Percentiles rank a stretch among this genome's conserved stretches.
phyloP scores from a whole-genome alignment of 2,888 invertebrate species.

The Trachelus stipa region DNA sequence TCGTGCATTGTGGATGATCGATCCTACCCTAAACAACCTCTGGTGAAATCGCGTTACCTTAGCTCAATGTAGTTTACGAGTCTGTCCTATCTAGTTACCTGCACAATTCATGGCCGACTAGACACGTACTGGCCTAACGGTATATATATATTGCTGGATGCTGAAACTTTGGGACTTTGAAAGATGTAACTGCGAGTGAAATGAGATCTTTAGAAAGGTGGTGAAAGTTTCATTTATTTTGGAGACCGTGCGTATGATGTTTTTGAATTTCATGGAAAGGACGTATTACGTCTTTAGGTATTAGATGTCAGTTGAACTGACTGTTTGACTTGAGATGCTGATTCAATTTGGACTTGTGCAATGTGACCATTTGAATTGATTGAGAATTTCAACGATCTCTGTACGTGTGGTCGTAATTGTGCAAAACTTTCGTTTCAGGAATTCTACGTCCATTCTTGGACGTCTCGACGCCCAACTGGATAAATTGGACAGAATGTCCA shows the following conservation, averaged over 20 bases:
- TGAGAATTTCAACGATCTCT: neutral
- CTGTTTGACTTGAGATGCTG: neutral
- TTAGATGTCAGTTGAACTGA: neutral
- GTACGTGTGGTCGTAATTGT: neutral
- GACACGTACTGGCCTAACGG: neutral
- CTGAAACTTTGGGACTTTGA: neutral
- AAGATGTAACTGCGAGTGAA: neutral
- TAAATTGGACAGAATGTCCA: neutral
- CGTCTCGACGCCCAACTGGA: neutral
- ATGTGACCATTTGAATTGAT: neutral
- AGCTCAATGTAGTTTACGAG: neutral
- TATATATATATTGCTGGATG: neutral
- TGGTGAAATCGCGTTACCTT: neutral
- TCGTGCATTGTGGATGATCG: neutral
- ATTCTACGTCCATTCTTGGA: neutral
- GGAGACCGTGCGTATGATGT: neutral
- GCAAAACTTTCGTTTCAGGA: neutral
- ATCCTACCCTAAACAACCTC: neutral
- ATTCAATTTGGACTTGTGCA: neutral
- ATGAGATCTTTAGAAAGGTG: neutral
- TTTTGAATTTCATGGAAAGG: neutral
- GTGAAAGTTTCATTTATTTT: neutral
- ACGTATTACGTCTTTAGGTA: neutral
- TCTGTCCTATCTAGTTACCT: neutral
- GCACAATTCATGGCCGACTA: neutral